phyloP scores from a whole-genome alignment of 1,140 invertebrate genomes.

The Dolichoris vasculosae region DNA sequence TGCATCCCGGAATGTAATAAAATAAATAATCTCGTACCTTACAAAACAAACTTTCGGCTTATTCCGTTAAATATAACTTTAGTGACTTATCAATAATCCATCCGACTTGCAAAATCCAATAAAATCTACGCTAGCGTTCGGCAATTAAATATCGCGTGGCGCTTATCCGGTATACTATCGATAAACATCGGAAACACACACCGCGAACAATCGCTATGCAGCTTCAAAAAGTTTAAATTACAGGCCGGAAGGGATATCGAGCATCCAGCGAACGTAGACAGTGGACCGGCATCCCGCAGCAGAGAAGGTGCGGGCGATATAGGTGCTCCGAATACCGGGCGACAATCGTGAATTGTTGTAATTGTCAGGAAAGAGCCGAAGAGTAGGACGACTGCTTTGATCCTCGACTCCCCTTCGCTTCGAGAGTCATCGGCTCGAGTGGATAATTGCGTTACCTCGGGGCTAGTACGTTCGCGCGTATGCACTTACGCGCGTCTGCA shows the following conservation, averaged over 20 bases:
- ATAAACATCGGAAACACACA: neutral
- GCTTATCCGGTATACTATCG: neutral
- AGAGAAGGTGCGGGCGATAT: neutral
- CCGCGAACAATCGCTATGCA: neutral
- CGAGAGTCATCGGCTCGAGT: constrained; percentile 11
- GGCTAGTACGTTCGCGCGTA: neutral
- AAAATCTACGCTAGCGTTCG: neutral
- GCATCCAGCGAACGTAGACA: neutral
- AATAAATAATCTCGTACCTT: neutral
- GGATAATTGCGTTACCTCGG: constrained; percentile 19
- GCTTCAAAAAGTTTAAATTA: neutral
- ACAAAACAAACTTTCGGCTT: neutral
- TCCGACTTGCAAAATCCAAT: neutral
- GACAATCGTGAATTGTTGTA: constrained; percentile 11
- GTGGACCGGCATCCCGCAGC: neutral
- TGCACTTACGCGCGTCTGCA: neutral
- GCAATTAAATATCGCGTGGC: neutral
- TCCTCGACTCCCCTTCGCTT: neutral
- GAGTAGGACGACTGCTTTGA: constrained; percentile 11
- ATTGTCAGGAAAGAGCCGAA: constrained; percentile 22
- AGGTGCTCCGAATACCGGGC: neutral
- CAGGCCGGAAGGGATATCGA: neutral
- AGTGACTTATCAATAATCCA: neutral
- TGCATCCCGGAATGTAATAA: neutral
- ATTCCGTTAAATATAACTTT: neutral